Base-by-base conservation (phyloP, 2,888 invertebrate species). In the Cryptophagus acutangulus region DNA sequence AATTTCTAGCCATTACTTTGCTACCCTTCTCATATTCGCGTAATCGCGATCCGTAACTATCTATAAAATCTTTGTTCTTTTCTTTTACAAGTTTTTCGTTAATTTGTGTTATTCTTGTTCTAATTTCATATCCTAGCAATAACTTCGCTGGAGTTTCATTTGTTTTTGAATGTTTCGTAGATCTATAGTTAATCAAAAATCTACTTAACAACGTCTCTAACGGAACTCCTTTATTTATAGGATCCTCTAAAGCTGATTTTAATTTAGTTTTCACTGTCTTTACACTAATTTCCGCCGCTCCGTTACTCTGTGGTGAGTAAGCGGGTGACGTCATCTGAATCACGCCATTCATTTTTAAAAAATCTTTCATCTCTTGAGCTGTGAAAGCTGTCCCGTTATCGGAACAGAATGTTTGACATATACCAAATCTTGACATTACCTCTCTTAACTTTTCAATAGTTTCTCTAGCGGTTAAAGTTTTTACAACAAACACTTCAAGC, bases 251-350 rank as follows among this genome's bases (percentile, higher is more conserved):
- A n/a, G 10, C 18, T 6, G 38, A 12, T n/a, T 26, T 26, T 3
- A 26, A 6, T 8, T 26, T 26, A 3, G 18, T 29, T 30, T 45
- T 45, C 13, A 44, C 38, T 1, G 36, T 30, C 16, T 43, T 43
- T 8, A 45, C 45, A 2, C 35, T 29, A 13, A 30, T 45, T 35
- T 45, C 45, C 3, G 42, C 26, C 2, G 25, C 33, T 9, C 45
- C 42, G 39, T 45, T 45, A 12, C 33, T 31, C 39, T 26, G 20
- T 18, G 16, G 30, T 18, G 43, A 14, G 24, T 31, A 38, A 8
- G 45, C 39, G 13, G 42, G 36, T 2, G 26, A 17, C 30, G 38
- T 45, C 5, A 45, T 34, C n/a, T 45, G 45, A 17, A 35, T 44
- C 10, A 43, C 31, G 5, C 42, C 45, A 20, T 43, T 37, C 15